A percentile compares a stretch with the other conserved stretches of the same genome.
phyloP scores from a whole-genome alignment of 2,797 vertebrate genomes.

The Carapus acus region DNA sequence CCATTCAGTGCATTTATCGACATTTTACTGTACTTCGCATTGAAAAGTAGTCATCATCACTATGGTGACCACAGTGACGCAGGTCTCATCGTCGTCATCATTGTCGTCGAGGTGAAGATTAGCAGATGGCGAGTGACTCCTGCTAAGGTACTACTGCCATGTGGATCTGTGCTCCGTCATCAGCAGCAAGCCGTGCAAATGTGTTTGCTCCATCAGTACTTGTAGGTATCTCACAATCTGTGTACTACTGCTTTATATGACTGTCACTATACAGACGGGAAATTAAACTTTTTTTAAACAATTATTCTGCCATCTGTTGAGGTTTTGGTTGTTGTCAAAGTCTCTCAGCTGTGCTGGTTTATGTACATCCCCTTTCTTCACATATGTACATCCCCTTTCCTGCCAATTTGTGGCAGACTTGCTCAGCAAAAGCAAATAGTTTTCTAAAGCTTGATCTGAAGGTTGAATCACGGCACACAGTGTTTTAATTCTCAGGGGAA shows the following conservation, averaged over 20 bases:
- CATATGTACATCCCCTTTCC: too few relatives aligned
- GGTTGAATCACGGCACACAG: conserved; percentile 18
- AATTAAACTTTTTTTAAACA: conserved; percentile 48
- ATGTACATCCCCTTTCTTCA: too few relatives aligned
- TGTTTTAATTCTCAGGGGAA: conserved; percentile 45
- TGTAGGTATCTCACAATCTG: conserved; percentile 45
- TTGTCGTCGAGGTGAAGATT: conserved; percentile 32
- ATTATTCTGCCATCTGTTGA: too few relatives aligned
- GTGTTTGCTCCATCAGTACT: conserved; percentile 23
- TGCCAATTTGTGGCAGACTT: too few relatives aligned
- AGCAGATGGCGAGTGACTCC: conserved; percentile 53
- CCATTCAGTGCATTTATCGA: conserved; percentile 50
- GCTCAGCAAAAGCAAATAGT: too few relatives aligned
- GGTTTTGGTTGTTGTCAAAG: too few relatives aligned
- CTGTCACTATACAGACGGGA: conserved; percentile 65
- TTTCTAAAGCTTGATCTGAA: too few relatives aligned
- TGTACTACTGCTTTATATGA: conserved; percentile 72
- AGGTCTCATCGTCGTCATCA: conserved; percentile 21
- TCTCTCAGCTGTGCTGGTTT: too few relatives aligned
- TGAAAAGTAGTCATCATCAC: conserved; percentile 58
- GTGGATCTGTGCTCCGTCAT: conserved; percentile 31
- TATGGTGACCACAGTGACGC: conserved; percentile 37
- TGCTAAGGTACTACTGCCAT: conserved; percentile 47
- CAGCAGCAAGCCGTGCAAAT: conserved; percentile 31
- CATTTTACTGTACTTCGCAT: conserved; percentile 59